A percentile compares a stretch with the other conserved stretches of the same genome.
These are phyloP conservation scores for Poliocrania exsul DNA, from an alignment of 2,797 vertebrate genomes.

Conservation along the genomic window DNA sequence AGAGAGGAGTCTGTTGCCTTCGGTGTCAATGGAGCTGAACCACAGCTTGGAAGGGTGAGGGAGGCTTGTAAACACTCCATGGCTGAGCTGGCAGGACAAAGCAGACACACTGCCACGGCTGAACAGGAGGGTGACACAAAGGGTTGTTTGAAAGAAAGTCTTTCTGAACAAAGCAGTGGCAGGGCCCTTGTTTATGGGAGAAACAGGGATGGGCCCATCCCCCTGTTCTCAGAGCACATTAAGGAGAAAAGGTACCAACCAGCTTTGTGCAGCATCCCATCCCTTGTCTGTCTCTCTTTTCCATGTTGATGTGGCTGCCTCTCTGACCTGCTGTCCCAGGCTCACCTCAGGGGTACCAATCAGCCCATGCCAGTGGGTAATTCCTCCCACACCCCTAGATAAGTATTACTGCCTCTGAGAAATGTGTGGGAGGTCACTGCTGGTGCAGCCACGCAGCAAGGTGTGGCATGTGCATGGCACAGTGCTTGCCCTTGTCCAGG, in stretches of 20 bases:
- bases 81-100: slow-evolving; percentile 74
- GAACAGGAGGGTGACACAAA: slow-evolving; percentile 51
- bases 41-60: slow-evolving; percentile 71
- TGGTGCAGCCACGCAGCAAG: neutral
- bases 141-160: slow-evolving; percentile 63
- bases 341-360: neutral
- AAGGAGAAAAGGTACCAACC: neutral
- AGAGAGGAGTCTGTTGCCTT: slow-evolving; percentile 73
- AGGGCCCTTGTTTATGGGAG: neutral
- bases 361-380: neutral
- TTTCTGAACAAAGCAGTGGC: slow-evolving; percentile 32
- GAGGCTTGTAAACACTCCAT: slow-evolving; percentile 74
- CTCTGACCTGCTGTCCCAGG: neutral
- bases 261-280: neutral
- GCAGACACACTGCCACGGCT: neutral
- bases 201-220: neutral
- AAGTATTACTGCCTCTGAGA: neutral
- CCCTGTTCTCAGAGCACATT: neutral
- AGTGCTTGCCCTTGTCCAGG: rapidly evolving
- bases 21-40: slow-evolving; percentile 78
- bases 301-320: rapidly evolving
- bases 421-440: rapidly evolving
- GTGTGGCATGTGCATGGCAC: neutral
- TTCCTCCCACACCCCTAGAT: neutral
- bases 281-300: neutral